Evolutionary conservation across 2,797 vertebrate genomes (phyloP).

Genomic region (Cirrhinus molitorella): DNA sequence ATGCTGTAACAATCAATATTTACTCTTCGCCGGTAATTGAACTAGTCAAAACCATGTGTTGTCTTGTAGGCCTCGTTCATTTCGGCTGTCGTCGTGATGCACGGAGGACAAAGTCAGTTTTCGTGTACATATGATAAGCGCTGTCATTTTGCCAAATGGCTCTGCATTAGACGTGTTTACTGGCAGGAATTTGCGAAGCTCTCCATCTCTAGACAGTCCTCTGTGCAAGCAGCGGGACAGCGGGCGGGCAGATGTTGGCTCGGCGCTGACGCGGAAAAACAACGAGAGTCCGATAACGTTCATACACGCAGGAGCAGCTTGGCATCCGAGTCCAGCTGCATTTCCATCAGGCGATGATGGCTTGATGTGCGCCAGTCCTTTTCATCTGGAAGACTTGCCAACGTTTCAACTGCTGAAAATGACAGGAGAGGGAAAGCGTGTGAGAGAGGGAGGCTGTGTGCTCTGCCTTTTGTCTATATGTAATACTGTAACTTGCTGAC

Average conservation of each 20-base stretch:
- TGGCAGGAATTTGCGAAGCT: conserved; percentile 51
- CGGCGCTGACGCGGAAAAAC: conserved; percentile 11
- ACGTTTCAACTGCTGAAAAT: conserved; percentile 40
- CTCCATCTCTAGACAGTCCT: not conserved
- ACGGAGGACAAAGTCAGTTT: conserved; percentile 51
- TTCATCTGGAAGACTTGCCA: conserved; percentile 48
- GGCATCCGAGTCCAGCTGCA: conserved; percentile 55
- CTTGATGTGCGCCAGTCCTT: conserved; percentile 71
- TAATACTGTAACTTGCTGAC: not conserved
- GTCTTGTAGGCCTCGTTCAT: conserved; percentile 63
- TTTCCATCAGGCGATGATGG: conserved; percentile 67
- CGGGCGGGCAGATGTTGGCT: conserved; percentile 52
- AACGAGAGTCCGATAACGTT: conserved; percentile 43
- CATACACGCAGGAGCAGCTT: conserved; percentile 43
- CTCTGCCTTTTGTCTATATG: conserved; percentile 50
- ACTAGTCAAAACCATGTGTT: conserved; percentile 72
- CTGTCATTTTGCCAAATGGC: conserved; percentile 70
- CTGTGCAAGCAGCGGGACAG: conserved; percentile 26
- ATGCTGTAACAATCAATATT: conserved; percentile 74
- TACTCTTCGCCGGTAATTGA: conserved; percentile 64
- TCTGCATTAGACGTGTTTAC: conserved; percentile 74
- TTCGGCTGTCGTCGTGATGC: conserved; percentile 63
- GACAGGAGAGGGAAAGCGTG: not conserved
- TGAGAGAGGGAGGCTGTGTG: not conserved
- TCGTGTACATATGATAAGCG: conserved; percentile 60